Evolutionary conservation across 2,113 vertebrate species (phyloP), one percentile per base, ranked within the genome.

Genomic region (Scomber colias): DNA sequence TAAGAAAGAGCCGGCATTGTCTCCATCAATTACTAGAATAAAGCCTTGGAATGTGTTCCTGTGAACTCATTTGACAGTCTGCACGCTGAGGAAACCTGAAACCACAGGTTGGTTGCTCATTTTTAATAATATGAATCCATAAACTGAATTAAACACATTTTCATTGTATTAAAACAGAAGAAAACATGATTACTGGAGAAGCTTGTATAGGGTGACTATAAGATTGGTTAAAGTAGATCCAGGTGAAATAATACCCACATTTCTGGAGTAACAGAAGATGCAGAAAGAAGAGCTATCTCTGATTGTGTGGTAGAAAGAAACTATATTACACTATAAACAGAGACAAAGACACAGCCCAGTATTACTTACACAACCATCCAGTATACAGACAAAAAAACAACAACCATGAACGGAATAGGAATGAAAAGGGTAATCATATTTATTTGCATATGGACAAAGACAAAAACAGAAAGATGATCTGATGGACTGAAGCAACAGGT

Each of bases 11-110:
- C 3, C 7, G 2, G 24, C 50, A 62, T 76, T 79, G 57, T 82
- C 54, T 46, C 3, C 72, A 51, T 27, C 27, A 63, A 59, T 77
- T 72, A 76, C 24, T 70, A 63, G 78, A 40, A 65, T 61, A 75
- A 88, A 77, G 72, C 60, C 68, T 56, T 15, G 31, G 60, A 80
- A 75, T 64, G 74, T 61, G 69, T 48, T 81, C n/a, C 2, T 75
- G 31, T 68, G 56, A 71, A 53, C 53, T 67, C 60, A 49, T 30
- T 14, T 11, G 21, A 64, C 50, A 65, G 62, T 81, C 35, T 35
- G 56, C 57, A 30, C 44, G 11, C 16, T 1, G 63, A 30, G 51
- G 62, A 56, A 60, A 46, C 61, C 56, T 50, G 19, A 57, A 59
- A 35, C 49, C 27, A 49, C 35, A 27, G 3, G 24, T 11, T 15